Conservation (phyloP, 2,113 vertebrate genomes). For the Forbesichthys agassizii region DNA sequence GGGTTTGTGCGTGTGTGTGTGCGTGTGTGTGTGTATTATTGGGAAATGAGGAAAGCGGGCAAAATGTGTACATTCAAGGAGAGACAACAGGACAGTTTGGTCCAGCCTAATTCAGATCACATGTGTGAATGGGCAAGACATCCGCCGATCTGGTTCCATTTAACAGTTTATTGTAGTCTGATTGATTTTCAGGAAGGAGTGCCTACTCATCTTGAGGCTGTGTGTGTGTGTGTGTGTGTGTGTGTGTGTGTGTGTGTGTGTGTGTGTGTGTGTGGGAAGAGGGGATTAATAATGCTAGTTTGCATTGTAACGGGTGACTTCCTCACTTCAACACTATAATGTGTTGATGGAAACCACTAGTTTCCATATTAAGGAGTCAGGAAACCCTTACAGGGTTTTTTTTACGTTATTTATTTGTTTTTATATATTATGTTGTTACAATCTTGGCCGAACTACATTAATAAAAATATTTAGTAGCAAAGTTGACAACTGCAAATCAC, state of each 20-base stretch:
- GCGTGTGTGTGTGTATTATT: not conserved
- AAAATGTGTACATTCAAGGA: conserved; percentile 28
- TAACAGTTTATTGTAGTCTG: conserved; percentile 19
- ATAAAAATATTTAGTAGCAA: too few species aligned
- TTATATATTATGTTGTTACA: conserved; percentile 1
- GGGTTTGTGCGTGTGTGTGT: not conserved
- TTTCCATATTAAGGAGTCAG: not conserved
- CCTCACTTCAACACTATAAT: too few species aligned
- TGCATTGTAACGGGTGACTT: too few species aligned
- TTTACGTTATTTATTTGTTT: too few species aligned
- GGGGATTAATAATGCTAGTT: too few species aligned
- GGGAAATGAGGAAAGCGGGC: not conserved
- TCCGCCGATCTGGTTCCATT: conserved; percentile 42
- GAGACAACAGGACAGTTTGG: conserved; percentile 16
- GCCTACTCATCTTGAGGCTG: not conserved
- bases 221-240: too few species aligned
- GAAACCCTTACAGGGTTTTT: too few species aligned
- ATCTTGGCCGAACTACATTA: too few species aligned
- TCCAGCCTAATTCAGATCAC: conserved; percentile 37
- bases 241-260: not conserved
- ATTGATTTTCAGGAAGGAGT: conserved; percentile 35
- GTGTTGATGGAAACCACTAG: too few species aligned
- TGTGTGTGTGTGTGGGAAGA: too few species aligned
- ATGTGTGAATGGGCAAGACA: conserved; percentile 40
- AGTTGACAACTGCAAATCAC: too few species aligned